Base-by-base conservation (phyloP, 2,888 invertebrate species). In the Macrosoma leucophasiata region DNA sequence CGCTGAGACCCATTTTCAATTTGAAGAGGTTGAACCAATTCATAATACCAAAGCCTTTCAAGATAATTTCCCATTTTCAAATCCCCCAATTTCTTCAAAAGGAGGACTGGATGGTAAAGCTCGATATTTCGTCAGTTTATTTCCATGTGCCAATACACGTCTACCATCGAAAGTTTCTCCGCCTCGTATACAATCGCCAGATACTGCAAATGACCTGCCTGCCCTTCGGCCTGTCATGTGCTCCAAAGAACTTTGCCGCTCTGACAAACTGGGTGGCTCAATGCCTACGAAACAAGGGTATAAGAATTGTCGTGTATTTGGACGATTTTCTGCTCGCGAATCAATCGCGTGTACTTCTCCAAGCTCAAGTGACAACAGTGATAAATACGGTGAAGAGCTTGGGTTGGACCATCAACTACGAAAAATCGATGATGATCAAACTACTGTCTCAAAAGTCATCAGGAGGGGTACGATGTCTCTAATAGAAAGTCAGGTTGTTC, bases 261-360 rank as follows among this genome's bases (percentile, higher is more conserved):
- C 23, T 53, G 11, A 49, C 49, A 37, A 52, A 52, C 17, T 54
- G 47, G 48, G 32, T 51, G n/a, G 51, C 51, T 10, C 35, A 44
- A n/a, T 31, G 34, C 25, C 32, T 52, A 6, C 18, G 40, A 14
- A n/a, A 25, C 4, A 15, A 35, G 15, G 40, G 35, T 2, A 13
- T 39, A 9, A 24, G 39, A 5, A n/a, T 33, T 2, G 7, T 41
- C 1, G 41, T 41, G 2, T 43, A 40, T 11, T 15, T 43, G 9
- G 41, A 43, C 43, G 41, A 43, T 12, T 44, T 29, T 17, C 20
- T 36, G 10, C 14, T 41, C 5, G 41, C 14, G 13, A 40, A 33
- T n/a, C 40, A 43, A 23, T 29, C 27, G 3, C 27, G 9, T 13
- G 6, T 4, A 12, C 19, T 28, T 2, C 29, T 41, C 4, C 15